phyloP scores from a whole-genome alignment of 2,113 vertebrate genomes.

The Megaceryle maxima region DNA sequence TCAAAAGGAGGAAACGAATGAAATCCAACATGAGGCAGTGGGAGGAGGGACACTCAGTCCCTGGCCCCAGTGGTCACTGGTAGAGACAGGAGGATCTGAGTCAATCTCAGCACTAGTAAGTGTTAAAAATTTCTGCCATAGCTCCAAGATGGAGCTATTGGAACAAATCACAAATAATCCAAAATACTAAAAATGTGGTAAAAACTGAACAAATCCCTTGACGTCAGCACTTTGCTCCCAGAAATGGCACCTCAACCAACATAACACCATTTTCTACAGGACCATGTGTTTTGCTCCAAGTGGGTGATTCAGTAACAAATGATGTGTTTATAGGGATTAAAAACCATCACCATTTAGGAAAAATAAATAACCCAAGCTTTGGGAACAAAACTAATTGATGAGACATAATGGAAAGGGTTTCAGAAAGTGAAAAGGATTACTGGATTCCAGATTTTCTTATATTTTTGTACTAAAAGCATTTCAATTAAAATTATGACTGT shows the following conservation, averaged over 20 bases:
- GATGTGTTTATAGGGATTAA: not conserved
- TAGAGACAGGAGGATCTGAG: not conserved
- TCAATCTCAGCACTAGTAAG: accelerated
- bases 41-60: not conserved
- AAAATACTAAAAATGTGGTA: not conserved
- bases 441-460: conserved; percentile 32
- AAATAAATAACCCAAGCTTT: conserved; percentile 6
- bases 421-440: conserved; percentile 24
- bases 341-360: not conserved
- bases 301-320: not conserved
- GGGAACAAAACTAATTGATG: conserved; percentile 15
- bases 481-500: conserved; percentile 71
- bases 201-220: not conserved
- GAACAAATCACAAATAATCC: not conserved
- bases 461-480: conserved; percentile 67
- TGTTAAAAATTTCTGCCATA: not conserved
- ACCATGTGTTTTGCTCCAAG: not conserved
- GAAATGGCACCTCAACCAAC: not conserved
- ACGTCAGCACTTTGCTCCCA: not conserved
- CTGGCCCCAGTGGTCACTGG: not conserved
- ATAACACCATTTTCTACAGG: not conserved
- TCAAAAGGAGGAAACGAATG: not conserved
- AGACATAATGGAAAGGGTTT: not conserved
- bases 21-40: not conserved
- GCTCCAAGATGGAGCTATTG: not conserved